These are phyloP conservation scores for Calyptomena viridis DNA, from an alignment of 2,113 vertebrate species.

Conservation along the genomic window DNA sequence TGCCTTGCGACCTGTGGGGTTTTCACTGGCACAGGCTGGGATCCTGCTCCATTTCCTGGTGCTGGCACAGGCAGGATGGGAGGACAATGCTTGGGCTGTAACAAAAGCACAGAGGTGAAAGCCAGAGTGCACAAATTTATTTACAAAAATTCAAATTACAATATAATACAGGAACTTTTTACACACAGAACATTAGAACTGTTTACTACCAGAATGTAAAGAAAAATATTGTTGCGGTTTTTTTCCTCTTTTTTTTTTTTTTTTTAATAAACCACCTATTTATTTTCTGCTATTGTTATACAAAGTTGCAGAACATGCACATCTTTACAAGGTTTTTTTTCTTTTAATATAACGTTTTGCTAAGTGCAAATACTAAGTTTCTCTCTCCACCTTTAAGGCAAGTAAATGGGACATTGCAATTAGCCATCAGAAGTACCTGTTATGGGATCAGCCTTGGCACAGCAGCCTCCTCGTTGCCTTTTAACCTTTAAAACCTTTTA, in stretches of 20 bases:
- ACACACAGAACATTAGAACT: slow-evolving; percentile 71
- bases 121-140: slow-evolving; percentile 73
- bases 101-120: background rate
- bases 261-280: slow-evolving; percentile 69
- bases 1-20: background rate
- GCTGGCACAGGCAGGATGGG: background rate
- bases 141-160: slow-evolving; percentile 80
- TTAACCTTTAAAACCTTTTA: background rate
- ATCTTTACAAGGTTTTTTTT: slow-evolving; percentile 38
- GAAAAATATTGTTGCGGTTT: slow-evolving; percentile 58
- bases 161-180: slow-evolving; percentile 79
- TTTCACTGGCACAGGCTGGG: background rate
- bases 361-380: slow-evolving; percentile 79
- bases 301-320: slow-evolving; percentile 77
- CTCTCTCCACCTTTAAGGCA: slow-evolving; percentile 82
- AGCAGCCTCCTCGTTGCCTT: background rate
- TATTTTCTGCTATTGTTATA: slow-evolving; percentile 66
- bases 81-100: rapidly evolving
- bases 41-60: background rate
- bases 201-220: slow-evolving; percentile 72
- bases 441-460: background rate
- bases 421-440: slow-evolving; percentile 32
- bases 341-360: slow-evolving; percentile 58
- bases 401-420: slow-evolving; percentile 59
- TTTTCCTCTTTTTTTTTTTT: background rate